Evolutionary conservation across 2,113 vertebrate species (phyloP).

Genomic region (Rhinolophus ferrumequinum): DNA sequence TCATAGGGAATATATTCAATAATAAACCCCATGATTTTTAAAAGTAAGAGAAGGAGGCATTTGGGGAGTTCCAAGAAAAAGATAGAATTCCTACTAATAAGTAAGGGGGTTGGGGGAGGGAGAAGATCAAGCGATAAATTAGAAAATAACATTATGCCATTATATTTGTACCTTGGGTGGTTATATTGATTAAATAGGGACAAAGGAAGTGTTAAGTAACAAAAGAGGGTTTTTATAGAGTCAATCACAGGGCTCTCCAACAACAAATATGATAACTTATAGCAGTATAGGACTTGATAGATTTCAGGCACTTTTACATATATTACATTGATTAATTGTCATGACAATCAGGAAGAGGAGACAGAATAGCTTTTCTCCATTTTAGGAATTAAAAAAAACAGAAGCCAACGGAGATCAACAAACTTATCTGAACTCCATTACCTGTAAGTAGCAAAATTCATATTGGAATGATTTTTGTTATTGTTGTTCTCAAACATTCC

Average conservation of each 20-base stretch:
- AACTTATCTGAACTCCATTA: neutral
- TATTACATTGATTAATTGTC: neutral
- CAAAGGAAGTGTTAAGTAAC: neutral
- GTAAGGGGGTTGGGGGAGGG: rapidly evolving
- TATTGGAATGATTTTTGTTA: neutral
- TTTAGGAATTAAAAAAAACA: neutral
- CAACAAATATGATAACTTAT: neutral
- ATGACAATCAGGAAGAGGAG: neutral
- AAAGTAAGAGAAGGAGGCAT: neutral
- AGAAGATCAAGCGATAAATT: neutral
- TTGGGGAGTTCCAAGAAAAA: neutral
- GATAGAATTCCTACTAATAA: neutral
- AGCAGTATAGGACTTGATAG: neutral
- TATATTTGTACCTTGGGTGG: neutral
- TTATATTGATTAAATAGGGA: neutral
- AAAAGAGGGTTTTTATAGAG: neutral
- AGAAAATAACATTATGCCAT: neutral
- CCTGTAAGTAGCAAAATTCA: neutral
- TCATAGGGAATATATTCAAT: neutral
- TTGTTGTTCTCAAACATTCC: too few species aligned
- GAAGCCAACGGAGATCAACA: neutral
- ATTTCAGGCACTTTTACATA: neutral
- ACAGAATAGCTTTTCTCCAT: neutral
- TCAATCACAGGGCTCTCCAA: neutral
- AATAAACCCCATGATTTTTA: neutral